Evolutionary conservation across 2,797 vertebrate species (phyloP).

Genomic region (Rhynchotus rufescens): DNA sequence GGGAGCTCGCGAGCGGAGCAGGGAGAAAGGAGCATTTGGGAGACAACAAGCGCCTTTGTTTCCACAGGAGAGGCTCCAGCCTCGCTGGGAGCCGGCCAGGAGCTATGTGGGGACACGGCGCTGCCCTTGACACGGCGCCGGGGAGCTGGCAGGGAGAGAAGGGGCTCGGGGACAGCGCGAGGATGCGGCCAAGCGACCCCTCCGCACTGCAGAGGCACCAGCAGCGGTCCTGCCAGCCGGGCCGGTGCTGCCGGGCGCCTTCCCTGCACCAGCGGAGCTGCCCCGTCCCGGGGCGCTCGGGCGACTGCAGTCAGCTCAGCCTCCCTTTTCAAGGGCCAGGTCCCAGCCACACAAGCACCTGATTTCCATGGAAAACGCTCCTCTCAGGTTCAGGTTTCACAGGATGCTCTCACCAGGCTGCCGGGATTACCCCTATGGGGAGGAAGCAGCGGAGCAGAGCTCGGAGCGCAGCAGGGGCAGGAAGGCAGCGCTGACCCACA

Average conservation of each 20-base stretch:
- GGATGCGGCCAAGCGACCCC: neutral
- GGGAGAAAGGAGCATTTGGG: neutral
- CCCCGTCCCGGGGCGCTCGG: slow-evolving; percentile 14
- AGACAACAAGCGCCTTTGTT: neutral
- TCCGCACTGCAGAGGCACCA: neutral
- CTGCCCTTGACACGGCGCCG: neutral
- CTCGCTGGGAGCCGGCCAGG: fast-evolving
- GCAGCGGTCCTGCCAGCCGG: neutral
- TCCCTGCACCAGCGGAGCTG: neutral
- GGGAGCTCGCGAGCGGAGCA: neutral
- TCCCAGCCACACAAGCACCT: neutral
- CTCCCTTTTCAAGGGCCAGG: slow-evolving; percentile 17
- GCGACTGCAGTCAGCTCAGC: slow-evolving; percentile 22
- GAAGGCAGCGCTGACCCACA: neutral
- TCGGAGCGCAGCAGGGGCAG: neutral
- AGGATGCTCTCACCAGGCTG: neutral
- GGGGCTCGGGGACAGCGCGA: neutral
- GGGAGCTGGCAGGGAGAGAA: neutral
- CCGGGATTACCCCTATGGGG: neutral
- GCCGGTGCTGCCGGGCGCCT: neutral
- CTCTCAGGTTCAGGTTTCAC: neutral
- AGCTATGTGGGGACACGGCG: fast-evolving
- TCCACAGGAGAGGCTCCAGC: neutral
- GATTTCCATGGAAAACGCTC: slow-evolving; percentile 19
- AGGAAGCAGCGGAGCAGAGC: neutral